Conservation (phyloP, 2,888 invertebrate genomes). For the Diarsia brunnea region DNA sequence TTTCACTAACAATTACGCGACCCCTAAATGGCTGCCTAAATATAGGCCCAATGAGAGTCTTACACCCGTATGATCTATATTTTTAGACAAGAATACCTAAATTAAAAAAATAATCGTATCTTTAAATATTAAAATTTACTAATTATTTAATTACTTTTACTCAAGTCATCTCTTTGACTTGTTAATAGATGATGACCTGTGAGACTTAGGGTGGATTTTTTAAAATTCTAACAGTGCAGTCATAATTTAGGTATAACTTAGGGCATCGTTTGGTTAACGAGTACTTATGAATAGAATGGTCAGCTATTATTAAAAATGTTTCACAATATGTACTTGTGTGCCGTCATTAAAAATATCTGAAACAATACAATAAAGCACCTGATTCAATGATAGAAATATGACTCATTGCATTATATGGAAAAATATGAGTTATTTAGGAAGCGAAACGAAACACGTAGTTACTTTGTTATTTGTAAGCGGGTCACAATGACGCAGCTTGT, state of each 20-base stretch:
- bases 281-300: too few species aligned
- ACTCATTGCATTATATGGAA: slow-evolving; percentile 37
- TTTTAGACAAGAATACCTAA: too few species aligned
- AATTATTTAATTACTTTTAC: too few species aligned
- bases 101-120: too few species aligned
- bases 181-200: too few species aligned
- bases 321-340: slow-evolving; percentile 20
- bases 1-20: neutral
- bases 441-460: slow-evolving; percentile 16
- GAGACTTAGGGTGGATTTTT: accelerated
- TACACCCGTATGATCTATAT: too few species aligned
- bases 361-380: slow-evolving; percentile 48
- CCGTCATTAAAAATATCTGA: slow-evolving; percentile 9
- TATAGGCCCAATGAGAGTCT: neutral
- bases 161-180: too few species aligned
- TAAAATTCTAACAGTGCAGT: neutral
- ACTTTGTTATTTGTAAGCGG: slow-evolving; percentile 17
- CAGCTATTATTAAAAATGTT: slow-evolving; percentile 5
- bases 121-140: too few species aligned
- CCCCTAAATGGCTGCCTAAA: neutral
- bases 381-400: slow-evolving; percentile 43
- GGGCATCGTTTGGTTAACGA: too few species aligned
- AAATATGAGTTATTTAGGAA: slow-evolving; percentile 23
- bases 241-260: too few species aligned
- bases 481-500: slow-evolving; percentile 18